Base-by-base conservation (phyloP, 2,797 vertebrate genomes). In the Melanotaenia nigrans region DNA sequence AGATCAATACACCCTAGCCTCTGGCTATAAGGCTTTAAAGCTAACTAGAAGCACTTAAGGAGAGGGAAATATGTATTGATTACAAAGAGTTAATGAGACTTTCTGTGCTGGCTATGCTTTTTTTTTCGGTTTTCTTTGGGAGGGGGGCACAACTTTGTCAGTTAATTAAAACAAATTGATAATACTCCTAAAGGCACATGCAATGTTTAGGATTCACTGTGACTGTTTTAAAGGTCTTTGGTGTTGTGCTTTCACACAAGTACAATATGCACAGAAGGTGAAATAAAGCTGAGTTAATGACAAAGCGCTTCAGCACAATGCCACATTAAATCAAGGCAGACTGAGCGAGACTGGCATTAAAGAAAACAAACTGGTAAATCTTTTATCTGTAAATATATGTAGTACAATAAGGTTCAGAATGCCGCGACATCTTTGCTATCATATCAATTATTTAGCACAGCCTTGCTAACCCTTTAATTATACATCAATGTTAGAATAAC, bases 381-480 rank as follows among this genome's bases (percentile, higher is more conserved):
- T 88, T 92, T 89, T 25, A 90, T 90, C 70, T 75, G 68, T 76
- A 63, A 75, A 89, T 81, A 85, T 71, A 84, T 71, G 4, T 33
- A 79, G 61, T 33, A 72, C 2, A 61, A 77, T 74, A 64, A 75
- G 68, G 78, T 85, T 86, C 79, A 85, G 78, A 79, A 90, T 87
- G 85, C 84, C 82, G 82, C 71, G 82, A 87, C 89, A 86, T 90
- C 82, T 88, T 89, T 87, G 80, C 86, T 87, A 80, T 68, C 18
- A 6, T 79, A 93, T 95, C 85, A 94, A 95, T 95, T 92, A 94
- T 95, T 94, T 82, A 95, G 64, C 77, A 77, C 71, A 3, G 81
- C 88, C 90, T 90, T 93, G 88, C 89, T 71, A 83, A 73, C 75
- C 85, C 87, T 90, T 95, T 91, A 94, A 95, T 95, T 94, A 94